phyloP scores from a whole-genome alignment of 1,140 invertebrate species.

The Aphelenchoides fujianensis region DNA sequence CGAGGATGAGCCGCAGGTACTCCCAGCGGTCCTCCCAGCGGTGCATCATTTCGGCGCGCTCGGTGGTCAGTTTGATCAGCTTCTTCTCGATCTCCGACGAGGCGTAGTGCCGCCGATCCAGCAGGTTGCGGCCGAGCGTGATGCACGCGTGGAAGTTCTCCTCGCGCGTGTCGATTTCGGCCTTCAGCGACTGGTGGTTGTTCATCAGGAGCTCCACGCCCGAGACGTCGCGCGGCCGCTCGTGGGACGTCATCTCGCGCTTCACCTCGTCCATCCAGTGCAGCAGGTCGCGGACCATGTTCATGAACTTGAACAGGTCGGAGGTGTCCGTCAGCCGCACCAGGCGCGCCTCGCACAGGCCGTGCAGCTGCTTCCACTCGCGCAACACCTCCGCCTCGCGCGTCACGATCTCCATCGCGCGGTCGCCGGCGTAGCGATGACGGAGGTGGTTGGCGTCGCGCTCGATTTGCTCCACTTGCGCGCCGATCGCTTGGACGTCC shows the following conservation, averaged over 20 bases:
- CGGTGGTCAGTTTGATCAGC: slow-evolving; percentile 81
- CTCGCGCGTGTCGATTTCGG: slow-evolving; percentile 97
- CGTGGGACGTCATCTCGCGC: slow-evolving; percentile 93
- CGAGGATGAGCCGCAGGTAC: slow-evolving; percentile 73
- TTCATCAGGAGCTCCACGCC: slow-evolving; percentile 94
- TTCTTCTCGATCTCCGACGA: slow-evolving; percentile 86
- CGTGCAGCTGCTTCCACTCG: slow-evolving; percentile 82
- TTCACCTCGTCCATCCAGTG: slow-evolving; percentile 99
- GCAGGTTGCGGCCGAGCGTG: slow-evolving; percentile 86
- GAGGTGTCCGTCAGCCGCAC: slow-evolving; percentile 81
- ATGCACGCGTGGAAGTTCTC: slow-evolving; percentile 94
- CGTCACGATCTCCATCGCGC: slow-evolving; percentile 89
- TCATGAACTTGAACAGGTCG: slow-evolving; percentile 79
- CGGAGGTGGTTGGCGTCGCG: slow-evolving; percentile 84
- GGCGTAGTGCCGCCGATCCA: slow-evolving; percentile 84
- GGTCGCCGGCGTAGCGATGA: slow-evolving; percentile 92
- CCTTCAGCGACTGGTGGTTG: slow-evolving; percentile 73
- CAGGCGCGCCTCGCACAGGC: slow-evolving; percentile 79
- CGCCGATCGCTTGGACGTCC: slow-evolving; percentile 60
- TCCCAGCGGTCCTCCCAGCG: slow-evolving; percentile 65
- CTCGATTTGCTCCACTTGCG: slow-evolving; percentile 79
- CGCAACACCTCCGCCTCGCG: slow-evolving; percentile 87
- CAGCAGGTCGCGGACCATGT: slow-evolving; percentile 89
- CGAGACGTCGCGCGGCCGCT: slow-evolving; percentile 77
- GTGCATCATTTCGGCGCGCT: slow-evolving; percentile 83